phyloP scores from a whole-genome alignment of 1,140 invertebrate species.

The Cydia strobilella region DNA sequence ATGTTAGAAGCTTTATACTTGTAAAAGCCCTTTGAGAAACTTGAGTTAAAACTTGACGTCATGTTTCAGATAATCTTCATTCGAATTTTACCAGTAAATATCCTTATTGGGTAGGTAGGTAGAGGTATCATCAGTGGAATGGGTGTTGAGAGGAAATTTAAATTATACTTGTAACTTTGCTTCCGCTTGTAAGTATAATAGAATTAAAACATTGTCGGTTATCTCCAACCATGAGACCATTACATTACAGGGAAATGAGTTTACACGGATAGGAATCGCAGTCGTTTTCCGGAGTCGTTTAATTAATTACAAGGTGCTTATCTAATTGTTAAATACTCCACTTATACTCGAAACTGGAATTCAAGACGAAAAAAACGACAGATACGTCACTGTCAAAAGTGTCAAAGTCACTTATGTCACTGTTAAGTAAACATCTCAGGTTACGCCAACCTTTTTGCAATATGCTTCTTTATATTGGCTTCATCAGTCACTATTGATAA shows the following conservation, averaged over 20 bases:
- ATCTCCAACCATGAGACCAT: conserved; percentile 23
- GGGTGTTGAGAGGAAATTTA: conserved; percentile 22
- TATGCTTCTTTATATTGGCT: too few species aligned
- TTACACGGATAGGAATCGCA: conserved; percentile 5
- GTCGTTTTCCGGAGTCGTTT: conserved; percentile 1
- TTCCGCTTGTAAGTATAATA: conserved; percentile 15
- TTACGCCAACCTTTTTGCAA: too few species aligned
- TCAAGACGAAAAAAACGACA: too few species aligned
- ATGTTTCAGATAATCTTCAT: conserved; percentile 14
- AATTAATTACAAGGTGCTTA: not conserved
- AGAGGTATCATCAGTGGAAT: not conserved
- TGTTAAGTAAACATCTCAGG: too few species aligned
- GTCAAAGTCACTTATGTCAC: too few species aligned
- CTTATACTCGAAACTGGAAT: too few species aligned
- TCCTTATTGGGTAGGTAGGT: conserved; percentile 20
- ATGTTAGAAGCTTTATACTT: not conserved
- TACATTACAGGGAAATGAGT: conserved; percentile 22
- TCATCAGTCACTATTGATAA: too few species aligned
- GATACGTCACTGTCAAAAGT: too few species aligned
- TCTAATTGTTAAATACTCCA: not conserved
- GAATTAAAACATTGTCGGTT: conserved; percentile 30
- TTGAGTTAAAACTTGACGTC: conserved; percentile 24
- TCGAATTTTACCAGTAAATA: not conserved
- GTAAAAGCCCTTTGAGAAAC: conserved; percentile 1
- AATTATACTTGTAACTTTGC: conserved; percentile 26